Evolutionary conservation across 2,113 vertebrate species (phyloP).

Genomic region (Odocoileus hemionus): DNA sequence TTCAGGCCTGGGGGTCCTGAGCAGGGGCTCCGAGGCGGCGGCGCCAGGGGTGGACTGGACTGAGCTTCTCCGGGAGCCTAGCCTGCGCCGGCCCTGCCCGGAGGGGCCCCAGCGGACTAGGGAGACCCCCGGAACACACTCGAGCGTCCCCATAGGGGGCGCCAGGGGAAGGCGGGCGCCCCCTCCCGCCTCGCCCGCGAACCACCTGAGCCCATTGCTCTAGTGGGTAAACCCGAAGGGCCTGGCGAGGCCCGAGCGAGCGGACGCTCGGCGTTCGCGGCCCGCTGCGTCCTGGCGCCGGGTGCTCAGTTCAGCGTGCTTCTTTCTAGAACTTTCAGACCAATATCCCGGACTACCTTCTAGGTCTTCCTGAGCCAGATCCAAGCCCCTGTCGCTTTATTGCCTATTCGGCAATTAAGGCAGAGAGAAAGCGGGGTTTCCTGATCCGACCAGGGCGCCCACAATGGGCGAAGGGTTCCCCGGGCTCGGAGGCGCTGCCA

Average conservation of each 20-base stretch:
- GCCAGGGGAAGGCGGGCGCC: no score
- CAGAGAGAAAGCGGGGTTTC: background rate
- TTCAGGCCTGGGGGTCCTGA: background rate
- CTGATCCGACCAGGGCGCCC: background rate
- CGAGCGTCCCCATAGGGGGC: rapidly evolving
- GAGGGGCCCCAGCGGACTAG: background rate
- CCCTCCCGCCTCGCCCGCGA: rapidly evolving
- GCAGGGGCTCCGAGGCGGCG: background rate
- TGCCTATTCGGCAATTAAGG: background rate
- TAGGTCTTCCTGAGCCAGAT: background rate
- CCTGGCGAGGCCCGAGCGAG: background rate
- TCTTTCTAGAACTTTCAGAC: background rate
- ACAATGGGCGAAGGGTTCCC: background rate
- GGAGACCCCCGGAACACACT: background rate
- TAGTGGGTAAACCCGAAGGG: background rate
- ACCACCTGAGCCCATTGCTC: background rate
- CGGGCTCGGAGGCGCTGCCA: background rate
- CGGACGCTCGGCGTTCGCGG: background rate
- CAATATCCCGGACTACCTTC: background rate
- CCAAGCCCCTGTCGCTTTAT: background rate
- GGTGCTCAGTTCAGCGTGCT: background rate
- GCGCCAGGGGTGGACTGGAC: background rate
- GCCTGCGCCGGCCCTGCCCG: background rate
- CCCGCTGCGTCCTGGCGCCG: background rate
- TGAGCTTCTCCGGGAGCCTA: background rate